A percentile compares a stretch with the other conserved stretches of the same genome.
phyloP scores from a whole-genome alignment of 2,113 vertebrate genomes.

The Mystacornis crossleyi region DNA sequence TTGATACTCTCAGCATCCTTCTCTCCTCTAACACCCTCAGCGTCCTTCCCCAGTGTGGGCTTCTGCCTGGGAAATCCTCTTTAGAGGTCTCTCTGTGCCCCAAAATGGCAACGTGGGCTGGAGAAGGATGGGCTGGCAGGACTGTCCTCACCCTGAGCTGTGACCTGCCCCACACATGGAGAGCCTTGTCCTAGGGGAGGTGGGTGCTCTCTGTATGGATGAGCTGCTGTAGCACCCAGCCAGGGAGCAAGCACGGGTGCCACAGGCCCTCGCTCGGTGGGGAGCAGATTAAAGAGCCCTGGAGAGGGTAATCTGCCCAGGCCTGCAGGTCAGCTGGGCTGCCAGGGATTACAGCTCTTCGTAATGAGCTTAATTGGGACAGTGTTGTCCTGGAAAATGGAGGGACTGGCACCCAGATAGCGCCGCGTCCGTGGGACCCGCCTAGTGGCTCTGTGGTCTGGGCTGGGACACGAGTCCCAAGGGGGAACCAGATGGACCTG shows the following conservation, averaged over 20 bases:
- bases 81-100: background rate
- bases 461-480: background rate
- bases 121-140: background rate
- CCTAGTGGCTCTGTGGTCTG: background rate
- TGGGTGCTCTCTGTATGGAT: background rate
- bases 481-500: background rate
- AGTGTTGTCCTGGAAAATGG: slow-evolving; percentile 55
- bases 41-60: accelerated
- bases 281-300: slow-evolving; percentile 52
- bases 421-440: accelerated
- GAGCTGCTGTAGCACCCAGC: background rate
- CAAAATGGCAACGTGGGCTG: accelerated
- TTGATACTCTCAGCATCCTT: background rate
- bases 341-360: slow-evolving; percentile 50
- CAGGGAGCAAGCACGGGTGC: background rate
- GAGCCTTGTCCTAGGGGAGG: background rate
- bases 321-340: background rate
- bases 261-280: background rate
- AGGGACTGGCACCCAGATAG: background rate
- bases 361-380: slow-evolving; percentile 70
- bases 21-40: background rate
- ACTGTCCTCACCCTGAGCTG: accelerated
- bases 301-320: slow-evolving; percentile 46
- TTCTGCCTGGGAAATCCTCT: background rate
- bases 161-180: background rate